Conservation (phyloP, 2,888 invertebrate species). For the Plemyria rubiginata region DNA sequence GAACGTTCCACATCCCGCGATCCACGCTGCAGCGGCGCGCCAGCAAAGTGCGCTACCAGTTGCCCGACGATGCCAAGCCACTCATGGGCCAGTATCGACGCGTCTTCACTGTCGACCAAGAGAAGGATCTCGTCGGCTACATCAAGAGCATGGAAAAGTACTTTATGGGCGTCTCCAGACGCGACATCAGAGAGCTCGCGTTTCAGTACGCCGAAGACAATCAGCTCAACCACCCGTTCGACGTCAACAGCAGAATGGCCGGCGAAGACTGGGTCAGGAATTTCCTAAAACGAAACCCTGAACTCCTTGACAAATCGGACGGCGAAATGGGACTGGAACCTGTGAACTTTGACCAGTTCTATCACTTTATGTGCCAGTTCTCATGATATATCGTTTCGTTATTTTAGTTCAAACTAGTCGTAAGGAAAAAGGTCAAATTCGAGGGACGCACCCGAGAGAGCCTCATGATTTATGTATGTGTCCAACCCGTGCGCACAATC, state of each 20-base stretch:
- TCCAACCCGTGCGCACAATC: conserved; percentile 48
- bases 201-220: conserved; percentile 81
- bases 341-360: conserved; percentile 81
- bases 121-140: conserved; percentile 78
- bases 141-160: conserved; percentile 81
- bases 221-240: conserved; percentile 75
- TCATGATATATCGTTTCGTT: conserved; percentile 67
- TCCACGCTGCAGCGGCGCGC: conserved; percentile 79
- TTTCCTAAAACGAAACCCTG: conserved; percentile 79
- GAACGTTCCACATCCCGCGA: conserved; percentile 79
- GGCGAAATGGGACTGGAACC: conserved; percentile 73
- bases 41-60: conserved; percentile 77
- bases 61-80: conserved; percentile 75
- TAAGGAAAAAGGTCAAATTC: conserved; percentile 57
- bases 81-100: conserved; percentile 79
- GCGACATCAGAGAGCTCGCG: conserved; percentile 78
- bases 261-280: conserved; percentile 82
- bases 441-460: conserved; percentile 58
- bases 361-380: conserved; percentile 80
- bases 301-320: conserved; percentile 69
- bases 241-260: conserved; percentile 78
- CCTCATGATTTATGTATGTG: conserved; percentile 55
- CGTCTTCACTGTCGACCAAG: conserved; percentile 79
- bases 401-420: conserved; percentile 47
- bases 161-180: conserved; percentile 78